A percentile compares a stretch with the other conserved stretches of the same genome.
Evolutionary conservation across 2,888 invertebrate species (phyloP).

Genomic region (Agrotis ipsilon): DNA sequence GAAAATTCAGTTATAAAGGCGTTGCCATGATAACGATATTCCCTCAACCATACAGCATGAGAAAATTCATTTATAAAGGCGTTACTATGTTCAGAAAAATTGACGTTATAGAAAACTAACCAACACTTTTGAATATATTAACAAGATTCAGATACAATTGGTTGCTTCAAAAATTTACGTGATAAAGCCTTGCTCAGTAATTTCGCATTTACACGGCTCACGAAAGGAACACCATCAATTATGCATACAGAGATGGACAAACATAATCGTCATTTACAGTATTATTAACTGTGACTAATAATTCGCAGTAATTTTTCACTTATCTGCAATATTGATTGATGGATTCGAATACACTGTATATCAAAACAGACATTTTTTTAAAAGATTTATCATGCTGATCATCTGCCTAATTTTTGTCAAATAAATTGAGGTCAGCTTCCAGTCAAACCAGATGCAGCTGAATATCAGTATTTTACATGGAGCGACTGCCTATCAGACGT

Average conservation of each 20-base stretch:
- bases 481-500: too few relatives aligned
- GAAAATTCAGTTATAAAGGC: not conserved
- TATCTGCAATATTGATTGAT: constrained; percentile 22
- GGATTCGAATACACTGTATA: not conserved
- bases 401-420: too few relatives aligned
- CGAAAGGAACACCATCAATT: not conserved
- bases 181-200: constrained; percentile 7
- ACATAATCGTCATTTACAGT: constrained; percentile 26
- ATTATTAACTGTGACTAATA: constrained; percentile 44
- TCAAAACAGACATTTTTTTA: not conserved
- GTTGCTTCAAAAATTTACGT: constrained; percentile 27
- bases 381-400: not conserved
- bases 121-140: too few relatives aligned
- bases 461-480: too few relatives aligned
- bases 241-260: constrained; percentile 24
- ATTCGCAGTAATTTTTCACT: constrained; percentile 33
- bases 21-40: not conserved
- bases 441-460: too few relatives aligned
- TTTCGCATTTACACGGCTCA: constrained; percentile 51
- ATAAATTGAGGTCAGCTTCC: too few relatives aligned
- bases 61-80: not conserved
- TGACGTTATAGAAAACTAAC: not conserved
- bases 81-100: not conserved
- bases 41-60: too few relatives aligned
- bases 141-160: constrained; percentile 13